Evolutionary conservation across 2,888 invertebrate species (phyloP).

Genomic region (Ophioninae sp.): DNA sequence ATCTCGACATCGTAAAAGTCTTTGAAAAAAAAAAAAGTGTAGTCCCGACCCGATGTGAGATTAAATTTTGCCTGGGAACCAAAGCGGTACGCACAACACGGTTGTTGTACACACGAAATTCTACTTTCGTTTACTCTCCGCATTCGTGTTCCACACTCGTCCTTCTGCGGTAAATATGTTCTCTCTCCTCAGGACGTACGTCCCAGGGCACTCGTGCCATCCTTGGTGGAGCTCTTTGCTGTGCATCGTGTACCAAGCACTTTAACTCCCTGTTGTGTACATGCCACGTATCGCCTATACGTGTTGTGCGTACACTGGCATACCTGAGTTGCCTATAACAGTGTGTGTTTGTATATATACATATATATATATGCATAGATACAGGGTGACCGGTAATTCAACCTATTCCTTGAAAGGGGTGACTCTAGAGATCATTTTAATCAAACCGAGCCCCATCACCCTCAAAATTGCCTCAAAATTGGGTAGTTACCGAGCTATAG

Average conservation of each 20-base stretch:
- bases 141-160: slow-evolving; percentile 13
- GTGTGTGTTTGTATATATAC: background rate
- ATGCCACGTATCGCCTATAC: slow-evolving; percentile 14
- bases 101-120: background rate
- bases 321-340: background rate
- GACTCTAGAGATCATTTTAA: no score
- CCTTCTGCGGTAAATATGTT: slow-evolving; percentile 27
- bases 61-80: background rate
- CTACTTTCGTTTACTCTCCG: slow-evolving; percentile 5
- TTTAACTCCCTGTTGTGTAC: slow-evolving; percentile 31
- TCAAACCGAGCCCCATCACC: no score
- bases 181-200: slow-evolving; percentile 18
- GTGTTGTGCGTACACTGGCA: slow-evolving; percentile 5
- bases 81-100: background rate
- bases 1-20: background rate
- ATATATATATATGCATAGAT: background rate
- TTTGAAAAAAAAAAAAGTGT: background rate
- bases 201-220: slow-evolving; percentile 42
- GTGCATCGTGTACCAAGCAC: slow-evolving; percentile 53
- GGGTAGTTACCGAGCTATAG: no score
- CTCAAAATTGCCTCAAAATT: no score
- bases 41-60: background rate
- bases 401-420: no score
- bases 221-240: slow-evolving; percentile 32
- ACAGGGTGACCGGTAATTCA: no score